Evolutionary conservation across 2,113 vertebrate genomes (phyloP).

Genomic region (Xiphophorus hellerii): DNA sequence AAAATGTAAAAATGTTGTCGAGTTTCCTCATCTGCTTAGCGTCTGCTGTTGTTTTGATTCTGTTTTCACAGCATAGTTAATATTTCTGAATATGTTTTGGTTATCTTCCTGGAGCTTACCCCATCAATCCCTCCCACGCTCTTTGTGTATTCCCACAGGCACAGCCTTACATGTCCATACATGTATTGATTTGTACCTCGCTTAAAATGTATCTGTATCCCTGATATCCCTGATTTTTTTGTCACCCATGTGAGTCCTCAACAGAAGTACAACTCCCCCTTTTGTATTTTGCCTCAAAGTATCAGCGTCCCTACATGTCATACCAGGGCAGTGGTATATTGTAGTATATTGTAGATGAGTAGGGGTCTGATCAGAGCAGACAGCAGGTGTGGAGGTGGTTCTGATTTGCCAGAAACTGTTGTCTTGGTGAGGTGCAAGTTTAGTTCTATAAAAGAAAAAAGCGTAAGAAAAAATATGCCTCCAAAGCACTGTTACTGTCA

Average conservation of each 20-base stretch:
- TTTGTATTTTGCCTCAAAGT: neutral
- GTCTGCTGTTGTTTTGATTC: neutral
- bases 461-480: slow-evolving; percentile 36
- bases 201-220: neutral
- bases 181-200: neutral
- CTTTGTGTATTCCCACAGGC: slow-evolving; percentile 6
- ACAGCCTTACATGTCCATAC: neutral
- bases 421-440: slow-evolving; percentile 57
- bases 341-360: slow-evolving; percentile 32
- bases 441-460: slow-evolving; percentile 56
- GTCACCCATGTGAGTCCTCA: neutral
- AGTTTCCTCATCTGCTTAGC: too few species aligned
- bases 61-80: slow-evolving; percentile 20
- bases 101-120: slow-evolving; percentile 44
- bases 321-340: slow-evolving; percentile 25
- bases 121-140: slow-evolving; percentile 60
- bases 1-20: neutral
- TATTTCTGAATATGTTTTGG: slow-evolving; percentile 17
- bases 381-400: slow-evolving; percentile 75
- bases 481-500: slow-evolving; percentile 1
- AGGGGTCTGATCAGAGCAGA: slow-evolving; percentile 60
- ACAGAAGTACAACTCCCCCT: neutral
- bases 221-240: neutral
- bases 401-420: slow-evolving; percentile 65
- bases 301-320: slow-evolving; percentile 8